phyloP scores from a whole-genome alignment of 2,888 invertebrate species.

The Parochlus steinenii region DNA sequence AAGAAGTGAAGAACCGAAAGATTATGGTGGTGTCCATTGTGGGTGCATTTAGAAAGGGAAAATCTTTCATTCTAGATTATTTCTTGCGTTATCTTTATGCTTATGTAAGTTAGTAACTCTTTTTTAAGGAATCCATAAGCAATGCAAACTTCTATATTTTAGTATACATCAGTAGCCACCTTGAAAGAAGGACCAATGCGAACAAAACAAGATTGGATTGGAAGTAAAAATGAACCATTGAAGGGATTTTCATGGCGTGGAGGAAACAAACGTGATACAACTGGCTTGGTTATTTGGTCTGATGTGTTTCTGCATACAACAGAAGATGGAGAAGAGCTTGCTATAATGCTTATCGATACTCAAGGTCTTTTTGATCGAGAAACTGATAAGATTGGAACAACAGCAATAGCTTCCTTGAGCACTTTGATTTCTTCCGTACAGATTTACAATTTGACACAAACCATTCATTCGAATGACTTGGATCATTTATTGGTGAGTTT shows the following conservation, averaged over 20 bases:
- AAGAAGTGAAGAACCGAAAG: slow-evolving; percentile 7
- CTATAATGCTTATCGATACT: slow-evolving; percentile 12
- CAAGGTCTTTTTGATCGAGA: slow-evolving; percentile 13
- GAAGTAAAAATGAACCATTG: slow-evolving; percentile 5
- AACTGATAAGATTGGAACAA: slow-evolving; percentile 9
- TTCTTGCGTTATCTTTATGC: slow-evolving; percentile 9
- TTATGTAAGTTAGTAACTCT: slow-evolving; percentile 1
- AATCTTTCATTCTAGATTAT: slow-evolving; percentile 12
- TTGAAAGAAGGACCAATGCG: neutral
- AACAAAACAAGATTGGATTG: slow-evolving; percentile 5
- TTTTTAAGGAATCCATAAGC: neutral
- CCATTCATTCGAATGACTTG: slow-evolving; percentile 12
- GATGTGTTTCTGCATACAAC: slow-evolving; percentile 8
- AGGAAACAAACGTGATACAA: slow-evolving; percentile 10
- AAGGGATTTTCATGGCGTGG: slow-evolving; percentile 11
- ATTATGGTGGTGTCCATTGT: slow-evolving; percentile 8
- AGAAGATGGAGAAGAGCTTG: slow-evolving; percentile 9
- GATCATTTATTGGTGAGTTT: too few species aligned
- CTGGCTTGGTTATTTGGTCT: slow-evolving; percentile 13
- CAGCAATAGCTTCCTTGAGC: slow-evolving; percentile 10
- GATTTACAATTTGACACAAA: slow-evolving; percentile 9
- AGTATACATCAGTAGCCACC: slow-evolving; percentile 6
- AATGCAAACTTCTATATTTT: neutral
- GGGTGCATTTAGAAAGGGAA: slow-evolving; percentile 12
- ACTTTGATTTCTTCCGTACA: slow-evolving; percentile 12